A percentile compares a stretch with the other conserved stretches of the same genome.
Conservation (phyloP, 1,140 invertebrate species). For the Muscidifurax raptorellus region DNA sequence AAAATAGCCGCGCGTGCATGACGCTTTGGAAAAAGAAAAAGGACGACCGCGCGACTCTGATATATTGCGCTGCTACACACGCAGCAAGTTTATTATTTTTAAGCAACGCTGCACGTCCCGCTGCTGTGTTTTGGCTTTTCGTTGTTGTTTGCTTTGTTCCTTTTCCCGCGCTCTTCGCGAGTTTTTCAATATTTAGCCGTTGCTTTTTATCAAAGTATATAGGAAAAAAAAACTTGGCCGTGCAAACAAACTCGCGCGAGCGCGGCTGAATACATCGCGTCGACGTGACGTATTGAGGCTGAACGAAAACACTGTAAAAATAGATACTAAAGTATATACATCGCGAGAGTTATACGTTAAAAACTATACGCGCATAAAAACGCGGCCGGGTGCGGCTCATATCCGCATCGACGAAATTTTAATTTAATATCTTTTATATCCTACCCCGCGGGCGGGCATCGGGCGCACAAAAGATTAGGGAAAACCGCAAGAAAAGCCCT, state of each 20-base stretch:
- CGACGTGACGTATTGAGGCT: background rate
- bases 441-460: background rate
- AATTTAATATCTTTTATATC: constrained; percentile 6
- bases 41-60: background rate
- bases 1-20: background rate
- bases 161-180: no score
- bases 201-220: background rate
- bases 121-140: background rate
- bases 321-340: background rate
- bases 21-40: background rate
- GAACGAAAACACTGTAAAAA: background rate
- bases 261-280: no score
- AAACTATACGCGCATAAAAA: no score
- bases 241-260: background rate
- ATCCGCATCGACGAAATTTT: constrained; percentile 7
- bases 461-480: constrained; percentile 19
- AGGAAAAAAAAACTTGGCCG: background rate
- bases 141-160: background rate
- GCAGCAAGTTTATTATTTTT: background rate
- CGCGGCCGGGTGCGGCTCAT: no score
- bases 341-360: no score
- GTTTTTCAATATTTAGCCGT: no score
- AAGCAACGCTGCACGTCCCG: background rate
- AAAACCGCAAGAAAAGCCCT: constrained; percentile 23
- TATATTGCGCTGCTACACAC: no score